Conservation (phyloP, 2,888 invertebrate species). For the Mythimna loreyi region DNA sequence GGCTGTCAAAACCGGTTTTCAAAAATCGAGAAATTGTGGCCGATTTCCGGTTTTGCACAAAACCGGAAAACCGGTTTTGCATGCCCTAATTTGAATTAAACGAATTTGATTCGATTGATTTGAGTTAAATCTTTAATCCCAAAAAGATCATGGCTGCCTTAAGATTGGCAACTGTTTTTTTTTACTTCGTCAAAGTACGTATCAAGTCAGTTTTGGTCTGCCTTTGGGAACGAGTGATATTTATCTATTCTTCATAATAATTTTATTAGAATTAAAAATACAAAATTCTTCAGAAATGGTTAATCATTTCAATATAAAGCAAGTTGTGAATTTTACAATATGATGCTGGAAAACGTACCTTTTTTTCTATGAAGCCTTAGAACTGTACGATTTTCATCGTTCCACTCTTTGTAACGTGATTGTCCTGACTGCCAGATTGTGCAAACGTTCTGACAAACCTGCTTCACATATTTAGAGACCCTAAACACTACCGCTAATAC, state of each 20-base stretch:
- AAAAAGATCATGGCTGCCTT: too few species aligned
- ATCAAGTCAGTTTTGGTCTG: neutral
- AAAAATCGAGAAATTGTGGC: too few species aligned
- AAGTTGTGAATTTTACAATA: neutral
- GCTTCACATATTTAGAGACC: conserved; percentile 71
- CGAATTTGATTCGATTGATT: too few species aligned
- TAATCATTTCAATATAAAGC: neutral
- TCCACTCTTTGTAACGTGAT: conserved; percentile 14
- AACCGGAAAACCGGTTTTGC: too few species aligned
- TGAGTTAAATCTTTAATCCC: neutral
- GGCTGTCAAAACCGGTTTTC: too few species aligned
- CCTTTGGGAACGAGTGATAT: neutral
- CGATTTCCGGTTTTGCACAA: too few species aligned
- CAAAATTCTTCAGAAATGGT: too few species aligned
- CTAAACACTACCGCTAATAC: conserved; percentile 78
- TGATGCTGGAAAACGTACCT: conserved; percentile 25
- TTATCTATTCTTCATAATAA: neutral
- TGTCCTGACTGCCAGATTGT: conserved; percentile 66
- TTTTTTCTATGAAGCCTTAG: neutral
- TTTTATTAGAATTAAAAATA: too few species aligned
- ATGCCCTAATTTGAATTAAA: too few species aligned
- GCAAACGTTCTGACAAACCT: conserved; percentile 65
- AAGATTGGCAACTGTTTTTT: too few species aligned
- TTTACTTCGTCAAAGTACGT: too few species aligned
- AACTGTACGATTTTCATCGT: conserved; percentile 32